Evolutionary conservation across 2,113 vertebrate genomes (phyloP).

Genomic region (Pagrus major): DNA sequence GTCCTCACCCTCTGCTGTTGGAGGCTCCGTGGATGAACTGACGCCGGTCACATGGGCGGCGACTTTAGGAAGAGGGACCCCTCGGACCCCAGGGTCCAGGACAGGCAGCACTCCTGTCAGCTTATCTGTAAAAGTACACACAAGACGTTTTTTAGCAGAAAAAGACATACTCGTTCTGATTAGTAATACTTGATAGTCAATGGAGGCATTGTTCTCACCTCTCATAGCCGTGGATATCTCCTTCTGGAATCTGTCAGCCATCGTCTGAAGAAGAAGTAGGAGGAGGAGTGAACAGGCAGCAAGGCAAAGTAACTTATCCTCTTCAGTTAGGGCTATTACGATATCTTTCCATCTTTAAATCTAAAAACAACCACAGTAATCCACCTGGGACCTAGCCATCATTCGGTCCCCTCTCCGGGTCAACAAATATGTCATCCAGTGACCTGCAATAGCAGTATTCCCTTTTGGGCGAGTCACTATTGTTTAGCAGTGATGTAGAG

Average conservation of each 20-base stretch:
- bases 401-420: not conserved
- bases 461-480: constrained; percentile 5
- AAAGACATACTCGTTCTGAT: constrained; percentile 5
- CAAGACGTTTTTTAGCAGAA: constrained; percentile 6
- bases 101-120: constrained; percentile 65
- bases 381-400: not conserved
- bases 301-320: not conserved
- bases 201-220: constrained; percentile 61
- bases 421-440: constrained; percentile 13
- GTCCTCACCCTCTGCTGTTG: constrained; percentile 78
- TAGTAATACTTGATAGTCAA: constrained; percentile 17
- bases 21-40: constrained; percentile 47
- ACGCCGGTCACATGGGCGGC: constrained; percentile 89
- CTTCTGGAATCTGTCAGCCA: constrained; percentile 84
- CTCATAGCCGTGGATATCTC: constrained; percentile 77
- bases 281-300: not conserved
- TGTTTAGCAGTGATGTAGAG: not conserved
- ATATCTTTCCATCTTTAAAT: constrained; percentile 12
- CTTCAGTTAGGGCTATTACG: too few relatives aligned
- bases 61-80: constrained; percentile 49
- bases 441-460: not conserved
- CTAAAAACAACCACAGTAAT: not conserved
- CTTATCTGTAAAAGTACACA: constrained; percentile 76
- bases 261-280: constrained; percentile 81
- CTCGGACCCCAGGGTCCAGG: constrained; percentile 26